These are phyloP conservation scores for Trochalopteron elliotii DNA, from an alignment of 2,113 vertebrate species.

Conservation along the genomic window DNA sequence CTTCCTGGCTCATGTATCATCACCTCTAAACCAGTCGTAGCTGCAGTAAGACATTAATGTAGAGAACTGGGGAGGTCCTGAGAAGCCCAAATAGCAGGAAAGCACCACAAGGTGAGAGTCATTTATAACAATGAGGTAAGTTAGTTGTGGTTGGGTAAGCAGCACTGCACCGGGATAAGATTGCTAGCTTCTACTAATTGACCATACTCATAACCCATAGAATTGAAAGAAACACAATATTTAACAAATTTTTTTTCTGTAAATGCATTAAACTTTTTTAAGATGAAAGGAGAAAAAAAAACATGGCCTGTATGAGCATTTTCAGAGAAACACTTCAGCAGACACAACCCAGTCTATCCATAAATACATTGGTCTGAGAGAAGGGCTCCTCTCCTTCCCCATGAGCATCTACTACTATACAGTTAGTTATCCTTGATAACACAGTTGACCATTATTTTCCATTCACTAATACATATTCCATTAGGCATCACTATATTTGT, in stretches of 20 bases:
- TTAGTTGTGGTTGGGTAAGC: background rate
- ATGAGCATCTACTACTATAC: background rate
- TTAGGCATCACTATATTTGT: background rate
- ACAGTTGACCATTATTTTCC: background rate
- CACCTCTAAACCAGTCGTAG: background rate
- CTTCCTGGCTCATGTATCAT: background rate
- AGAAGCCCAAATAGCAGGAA: background rate
- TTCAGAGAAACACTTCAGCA: background rate
- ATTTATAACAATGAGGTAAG: background rate
- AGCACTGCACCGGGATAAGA: background rate
- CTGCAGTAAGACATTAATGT: background rate
- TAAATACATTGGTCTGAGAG: background rate
- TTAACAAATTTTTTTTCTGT: background rate
- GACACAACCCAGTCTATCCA: background rate
- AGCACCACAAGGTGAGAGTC: background rate
- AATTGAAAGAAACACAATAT: background rate
- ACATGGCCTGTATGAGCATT: background rate
- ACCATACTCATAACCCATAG: background rate
- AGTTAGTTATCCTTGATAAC: background rate
- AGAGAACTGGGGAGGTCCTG: background rate
- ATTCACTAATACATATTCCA: background rate
- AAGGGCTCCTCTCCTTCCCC: background rate
- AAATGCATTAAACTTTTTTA: background rate
- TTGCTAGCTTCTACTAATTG: background rate
- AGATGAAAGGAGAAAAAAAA: background rate